Evolutionary conservation across 2,888 invertebrate species (phyloP).

Genomic region (Phaedon cochleariae): DNA sequence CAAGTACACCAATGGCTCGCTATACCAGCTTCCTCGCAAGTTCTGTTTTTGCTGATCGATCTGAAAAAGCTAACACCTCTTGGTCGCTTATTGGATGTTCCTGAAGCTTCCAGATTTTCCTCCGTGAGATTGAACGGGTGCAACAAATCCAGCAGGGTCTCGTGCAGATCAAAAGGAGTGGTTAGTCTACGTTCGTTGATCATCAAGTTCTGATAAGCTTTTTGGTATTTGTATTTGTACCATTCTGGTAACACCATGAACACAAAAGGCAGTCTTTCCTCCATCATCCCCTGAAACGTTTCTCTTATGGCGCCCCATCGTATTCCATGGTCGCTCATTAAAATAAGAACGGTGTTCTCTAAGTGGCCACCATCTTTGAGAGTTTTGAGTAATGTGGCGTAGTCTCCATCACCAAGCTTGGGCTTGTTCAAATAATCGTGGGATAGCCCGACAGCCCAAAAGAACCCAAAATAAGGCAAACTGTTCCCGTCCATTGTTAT

Average conservation of each 20-base stretch:
- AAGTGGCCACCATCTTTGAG: constrained; percentile 66
- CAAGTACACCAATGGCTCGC: constrained; percentile 91
- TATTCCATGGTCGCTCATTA: constrained; percentile 90
- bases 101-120: constrained; percentile 44
- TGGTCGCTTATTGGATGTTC: constrained; percentile 33
- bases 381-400: constrained; percentile 67
- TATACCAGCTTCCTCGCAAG: constrained; percentile 81
- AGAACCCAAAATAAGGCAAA: constrained; percentile 79
- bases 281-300: constrained; percentile 86
- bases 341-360: constrained; percentile 73
- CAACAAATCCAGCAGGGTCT: constrained; percentile 77
- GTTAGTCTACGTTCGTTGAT: constrained; percentile 77
- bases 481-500: constrained; percentile 66
- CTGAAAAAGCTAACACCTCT: constrained; percentile 73
- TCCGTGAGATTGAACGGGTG: constrained; percentile 56
- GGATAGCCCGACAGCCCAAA: constrained; percentile 84
- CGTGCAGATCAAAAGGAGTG: constrained; percentile 85
- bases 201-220: constrained; percentile 71
- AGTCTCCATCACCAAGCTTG: constrained; percentile 74
- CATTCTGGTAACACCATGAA: constrained; percentile 77
- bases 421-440: constrained; percentile 88
- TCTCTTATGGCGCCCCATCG: constrained; percentile 84
- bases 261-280: constrained; percentile 87
- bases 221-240: constrained; percentile 71
- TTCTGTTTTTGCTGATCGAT: constrained; percentile 74